Percentiles rank a stretch among this genome's conserved stretches.
Conservation (phyloP, 2,797 vertebrate species). For the Scolopax bukidnonensis region DNA sequence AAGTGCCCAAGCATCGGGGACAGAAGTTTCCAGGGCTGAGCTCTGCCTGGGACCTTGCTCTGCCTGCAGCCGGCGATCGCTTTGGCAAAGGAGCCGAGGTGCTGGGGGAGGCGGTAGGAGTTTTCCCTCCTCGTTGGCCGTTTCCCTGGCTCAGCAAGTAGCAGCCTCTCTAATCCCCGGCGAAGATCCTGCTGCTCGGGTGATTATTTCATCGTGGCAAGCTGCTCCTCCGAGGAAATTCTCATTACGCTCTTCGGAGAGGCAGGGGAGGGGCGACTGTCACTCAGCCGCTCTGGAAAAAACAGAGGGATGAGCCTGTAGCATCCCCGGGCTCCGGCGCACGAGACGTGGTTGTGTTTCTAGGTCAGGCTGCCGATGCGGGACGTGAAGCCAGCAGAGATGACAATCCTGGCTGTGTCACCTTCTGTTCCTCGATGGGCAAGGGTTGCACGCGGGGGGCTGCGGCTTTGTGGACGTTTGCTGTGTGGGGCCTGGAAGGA, state of each 20-base stretch:
- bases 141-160: conserved; percentile 58
- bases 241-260: conserved; percentile 50
- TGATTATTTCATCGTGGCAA: conserved; percentile 63
- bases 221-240: conserved; percentile 63
- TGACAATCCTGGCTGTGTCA: conserved; percentile 53
- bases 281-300: conserved; percentile 45
- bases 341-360: conserved; percentile 51
- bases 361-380: conserved; percentile 67
- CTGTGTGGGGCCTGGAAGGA: neutral
- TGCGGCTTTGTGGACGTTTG: neutral
- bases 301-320: conserved; percentile 67
- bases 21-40: conserved; percentile 29
- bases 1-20: neutral
- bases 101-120: neutral
- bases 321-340: conserved; percentile 42
- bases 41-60: neutral
- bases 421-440: conserved; percentile 31
- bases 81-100: neutral
- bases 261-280: conserved; percentile 63
- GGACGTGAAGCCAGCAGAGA: conserved; percentile 21
- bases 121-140: neutral
- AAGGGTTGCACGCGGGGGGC: neutral
- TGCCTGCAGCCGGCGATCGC: neutral
- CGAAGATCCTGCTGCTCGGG: conserved; percentile 46
- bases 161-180: conserved; percentile 28